phyloP scores from a whole-genome alignment of 2,797 vertebrate genomes.

The Steatocranus sp. region DNA sequence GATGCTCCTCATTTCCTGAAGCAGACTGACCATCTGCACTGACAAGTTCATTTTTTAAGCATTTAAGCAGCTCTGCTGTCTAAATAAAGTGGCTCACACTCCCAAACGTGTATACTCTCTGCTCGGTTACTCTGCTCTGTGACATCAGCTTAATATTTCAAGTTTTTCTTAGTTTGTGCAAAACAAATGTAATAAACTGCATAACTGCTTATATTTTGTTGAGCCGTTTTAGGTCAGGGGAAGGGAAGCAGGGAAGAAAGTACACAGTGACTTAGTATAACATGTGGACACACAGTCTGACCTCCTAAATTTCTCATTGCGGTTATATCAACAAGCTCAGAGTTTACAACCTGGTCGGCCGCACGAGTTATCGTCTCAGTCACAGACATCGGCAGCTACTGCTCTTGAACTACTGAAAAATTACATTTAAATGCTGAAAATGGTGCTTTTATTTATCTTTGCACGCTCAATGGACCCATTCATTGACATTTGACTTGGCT shows the following conservation, averaged over 20 bases:
- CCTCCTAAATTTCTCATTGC: conserved; percentile 33
- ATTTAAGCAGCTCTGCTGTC: conserved; percentile 38
- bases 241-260: neutral
- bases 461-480: conserved; percentile 65
- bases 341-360: conserved; percentile 33
- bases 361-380: conserved; percentile 27
- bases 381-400: conserved; percentile 14
- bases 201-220: neutral
- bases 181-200: neutral
- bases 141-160: neutral
- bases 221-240: conserved; percentile 7
- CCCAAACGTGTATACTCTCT: neutral
- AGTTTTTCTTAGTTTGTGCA: neutral
- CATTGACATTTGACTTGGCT: conserved; percentile 59
- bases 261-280: conserved; percentile 27
- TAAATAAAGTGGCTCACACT: conserved; percentile 2
- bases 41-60: conserved; percentile 39
- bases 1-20: conserved; percentile 17
- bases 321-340: conserved; percentile 56
- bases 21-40: conserved; percentile 2
- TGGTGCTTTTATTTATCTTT: conserved; percentile 63
- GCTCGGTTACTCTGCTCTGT: neutral
- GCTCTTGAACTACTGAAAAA: conserved; percentile 56
- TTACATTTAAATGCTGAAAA: conserved; percentile 60
- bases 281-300: conserved; percentile 23